phyloP scores from a whole-genome alignment of 2,888 invertebrate genomes.

The Drosophila kokeensis region DNA sequence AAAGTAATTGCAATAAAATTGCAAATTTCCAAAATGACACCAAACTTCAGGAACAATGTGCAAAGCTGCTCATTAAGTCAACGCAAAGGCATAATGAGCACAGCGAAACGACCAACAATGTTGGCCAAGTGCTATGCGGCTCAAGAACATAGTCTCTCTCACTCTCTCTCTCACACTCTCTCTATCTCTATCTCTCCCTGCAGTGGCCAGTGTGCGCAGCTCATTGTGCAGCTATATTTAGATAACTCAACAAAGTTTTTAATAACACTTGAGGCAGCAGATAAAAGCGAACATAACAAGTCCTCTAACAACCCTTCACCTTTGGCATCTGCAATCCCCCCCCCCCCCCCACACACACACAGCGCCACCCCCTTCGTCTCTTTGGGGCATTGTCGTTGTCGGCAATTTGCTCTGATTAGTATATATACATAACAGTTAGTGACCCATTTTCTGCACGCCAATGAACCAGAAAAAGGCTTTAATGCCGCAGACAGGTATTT shows the following conservation, averaged over 20 bases:
- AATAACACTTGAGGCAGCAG: conserved; percentile 69
- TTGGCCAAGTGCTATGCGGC: conserved; percentile 36
- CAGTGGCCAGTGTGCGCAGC: conserved; percentile 17
- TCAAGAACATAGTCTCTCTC: conserved; percentile 25
- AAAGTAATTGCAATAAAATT: conserved; percentile 45
- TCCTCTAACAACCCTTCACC: conserved; percentile 5
- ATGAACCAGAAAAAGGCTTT: conserved; percentile 76
- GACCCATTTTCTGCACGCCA: conserved; percentile 78
- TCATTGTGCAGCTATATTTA: conserved; percentile 62
- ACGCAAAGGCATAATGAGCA: conserved; percentile 15
- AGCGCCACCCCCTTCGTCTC: background rate
- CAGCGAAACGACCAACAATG: conserved; percentile 30
- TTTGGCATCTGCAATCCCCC: background rate
- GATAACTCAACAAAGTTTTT: conserved; percentile 67
- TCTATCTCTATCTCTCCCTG: background rate
- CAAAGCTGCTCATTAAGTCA: conserved; percentile 53
- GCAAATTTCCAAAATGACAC: background rate
- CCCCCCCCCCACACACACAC: background rate
- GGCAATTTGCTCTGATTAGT: conserved; percentile 75
- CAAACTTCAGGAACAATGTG: conserved; percentile 24
- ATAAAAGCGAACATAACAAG: conserved; percentile 50
- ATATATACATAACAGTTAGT: conserved; percentile 78
- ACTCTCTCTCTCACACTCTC: background rate
- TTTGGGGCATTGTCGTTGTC: conserved; percentile 9
- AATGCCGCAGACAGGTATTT: conserved; percentile 40